Evolutionary conservation across 2,797 vertebrate genomes (phyloP).

Genomic region (Myiothlypis chrysogaster): DNA sequence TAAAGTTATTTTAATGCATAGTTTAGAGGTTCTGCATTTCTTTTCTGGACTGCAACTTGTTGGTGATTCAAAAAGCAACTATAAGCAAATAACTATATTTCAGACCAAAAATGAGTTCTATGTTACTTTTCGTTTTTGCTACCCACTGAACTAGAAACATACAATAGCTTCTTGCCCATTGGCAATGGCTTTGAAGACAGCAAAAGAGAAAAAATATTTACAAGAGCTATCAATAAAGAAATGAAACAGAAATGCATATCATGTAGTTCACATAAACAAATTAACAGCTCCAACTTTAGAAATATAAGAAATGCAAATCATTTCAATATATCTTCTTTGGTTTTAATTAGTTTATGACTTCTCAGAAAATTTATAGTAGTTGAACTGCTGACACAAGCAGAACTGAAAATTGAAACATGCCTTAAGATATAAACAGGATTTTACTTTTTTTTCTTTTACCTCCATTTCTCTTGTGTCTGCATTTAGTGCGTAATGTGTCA

Average conservation of each 20-base stretch:
- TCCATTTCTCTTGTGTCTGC: not conserved
- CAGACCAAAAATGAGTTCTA: not conserved
- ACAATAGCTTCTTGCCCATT: not conserved
- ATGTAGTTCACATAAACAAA: not conserved
- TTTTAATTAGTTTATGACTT: constrained; percentile 34
- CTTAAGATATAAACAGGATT: not conserved
- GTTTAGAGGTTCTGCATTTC: not conserved
- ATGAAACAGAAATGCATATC: not conserved
- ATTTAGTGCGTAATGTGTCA: not conserved
- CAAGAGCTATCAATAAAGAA: not conserved
- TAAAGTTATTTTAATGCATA: not conserved
- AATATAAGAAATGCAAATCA: constrained; percentile 21
- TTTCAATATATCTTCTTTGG: not conserved
- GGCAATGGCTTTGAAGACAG: not conserved
- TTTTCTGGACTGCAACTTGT: not conserved
- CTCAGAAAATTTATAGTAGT: not conserved
- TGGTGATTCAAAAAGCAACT: not conserved
- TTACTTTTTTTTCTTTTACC: not conserved
- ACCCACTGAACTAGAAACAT: not conserved
- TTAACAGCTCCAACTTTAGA: not conserved
- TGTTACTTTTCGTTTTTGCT: not conserved
- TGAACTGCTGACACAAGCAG: not conserved
- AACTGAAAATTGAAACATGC: constrained; percentile 22
- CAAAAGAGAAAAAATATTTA: not conserved
- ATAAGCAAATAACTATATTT: not conserved